These are phyloP conservation scores for Chaenogobius annularis DNA, from an alignment of 2,113 vertebrate genomes.

Conservation along the genomic window DNA sequence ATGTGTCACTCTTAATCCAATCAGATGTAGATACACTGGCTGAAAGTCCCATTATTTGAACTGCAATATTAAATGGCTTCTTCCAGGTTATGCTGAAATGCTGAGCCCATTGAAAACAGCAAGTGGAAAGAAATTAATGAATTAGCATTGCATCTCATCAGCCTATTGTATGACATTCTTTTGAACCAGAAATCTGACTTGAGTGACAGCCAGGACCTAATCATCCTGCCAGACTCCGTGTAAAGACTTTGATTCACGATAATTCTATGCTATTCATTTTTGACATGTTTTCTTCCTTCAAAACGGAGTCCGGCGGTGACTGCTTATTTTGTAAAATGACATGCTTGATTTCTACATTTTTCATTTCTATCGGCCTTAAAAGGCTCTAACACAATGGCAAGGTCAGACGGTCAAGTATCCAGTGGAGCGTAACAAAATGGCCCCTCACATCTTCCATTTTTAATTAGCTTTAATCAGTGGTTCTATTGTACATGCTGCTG, in stretches of 20 bases:
- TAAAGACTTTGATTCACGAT: neutral
- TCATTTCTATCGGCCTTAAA: neutral
- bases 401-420: constrained; percentile 36
- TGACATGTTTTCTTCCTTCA: neutral
- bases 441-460: constrained; percentile 32
- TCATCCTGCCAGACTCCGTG: neutral
- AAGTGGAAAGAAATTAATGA: neutral
- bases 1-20: no score
- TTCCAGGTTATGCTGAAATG: neutral
- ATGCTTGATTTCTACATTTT: constrained; percentile 4
- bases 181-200: neutral
- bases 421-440: constrained; percentile 20
- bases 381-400: constrained; percentile 20
- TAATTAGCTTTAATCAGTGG: constrained; percentile 70
- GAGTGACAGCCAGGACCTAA: neutral
- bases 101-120: neutral
- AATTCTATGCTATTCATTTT: constrained; percentile 2
- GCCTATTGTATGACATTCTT: neutral
- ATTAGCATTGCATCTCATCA: neutral
- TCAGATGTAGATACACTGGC: no score
- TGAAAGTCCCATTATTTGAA: no score
- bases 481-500: constrained; percentile 64
- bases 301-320: neutral
- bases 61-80: no score
- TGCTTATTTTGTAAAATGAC: neutral